Conservation (phyloP, 1,140 invertebrate species). For the Platyura marginata region DNA sequence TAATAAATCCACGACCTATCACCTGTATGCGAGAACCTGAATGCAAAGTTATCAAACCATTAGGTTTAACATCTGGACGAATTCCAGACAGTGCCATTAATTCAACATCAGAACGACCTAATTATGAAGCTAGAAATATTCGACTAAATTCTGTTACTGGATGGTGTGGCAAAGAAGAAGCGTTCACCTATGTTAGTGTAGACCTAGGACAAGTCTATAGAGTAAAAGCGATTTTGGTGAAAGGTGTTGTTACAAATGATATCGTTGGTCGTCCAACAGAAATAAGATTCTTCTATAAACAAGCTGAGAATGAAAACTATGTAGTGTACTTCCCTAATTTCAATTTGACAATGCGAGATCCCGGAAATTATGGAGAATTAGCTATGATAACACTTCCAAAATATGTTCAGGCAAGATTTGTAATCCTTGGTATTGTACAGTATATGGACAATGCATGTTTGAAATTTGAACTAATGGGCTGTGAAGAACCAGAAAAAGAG, state of each 20-base stretch:
- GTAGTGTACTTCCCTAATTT: conserved; percentile 94
- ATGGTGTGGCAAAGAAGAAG: conserved; percentile 88
- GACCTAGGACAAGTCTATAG: conserved; percentile 79
- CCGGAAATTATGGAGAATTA: conserved; percentile 83
- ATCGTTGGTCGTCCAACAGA: conserved; percentile 87
- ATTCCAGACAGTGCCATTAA: conserved; percentile 94
- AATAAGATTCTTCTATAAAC: conserved; percentile 93
- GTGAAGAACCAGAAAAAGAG: conserved; percentile 62
- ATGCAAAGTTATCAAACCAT: conserved; percentile 79
- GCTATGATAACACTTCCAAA: conserved; percentile 90
- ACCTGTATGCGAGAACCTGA: conserved; percentile 82
- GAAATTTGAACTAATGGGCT: conserved; percentile 92
- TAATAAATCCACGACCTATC: conserved; percentile 79
- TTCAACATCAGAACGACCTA: conserved; percentile 79
- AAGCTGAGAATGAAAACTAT: conserved; percentile 81
- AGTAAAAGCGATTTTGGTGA: conserved; percentile 81
- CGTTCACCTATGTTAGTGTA: conserved; percentile 88
- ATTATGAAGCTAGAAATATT: conserved; percentile 79
- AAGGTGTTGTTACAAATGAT: conserved; percentile 87
- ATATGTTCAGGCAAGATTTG: conserved; percentile 80
- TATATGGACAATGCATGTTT: conserved; percentile 93
- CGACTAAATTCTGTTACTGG: conserved; percentile 85
- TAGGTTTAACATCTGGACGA: conserved; percentile 76
- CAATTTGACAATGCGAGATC: conserved; percentile 80
- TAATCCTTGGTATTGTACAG: conserved; percentile 84